Evolutionary conservation across 2,888 invertebrate species (phyloP), one percentile per base, ranked within the genome.

Genomic region (Zaprionus obscuricornis): DNA sequence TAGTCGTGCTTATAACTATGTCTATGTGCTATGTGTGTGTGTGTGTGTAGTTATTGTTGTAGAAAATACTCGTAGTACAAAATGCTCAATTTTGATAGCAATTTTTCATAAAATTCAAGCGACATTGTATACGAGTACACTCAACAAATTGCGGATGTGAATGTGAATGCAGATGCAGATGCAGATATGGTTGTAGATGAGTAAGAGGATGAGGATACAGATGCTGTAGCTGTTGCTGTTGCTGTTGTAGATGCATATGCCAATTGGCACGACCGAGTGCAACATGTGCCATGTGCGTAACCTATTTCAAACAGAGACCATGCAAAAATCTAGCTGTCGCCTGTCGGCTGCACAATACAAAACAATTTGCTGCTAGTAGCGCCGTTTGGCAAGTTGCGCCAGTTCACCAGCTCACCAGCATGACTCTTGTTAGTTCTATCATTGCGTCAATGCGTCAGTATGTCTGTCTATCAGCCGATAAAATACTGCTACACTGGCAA

Each of bases 241-340:
- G 58, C 16, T 52, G 34, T 59, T 33, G 16, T 33, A 18, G 24
- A 51, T 51, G 45, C 37, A 31, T 17, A 24, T 45, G 51, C 42
- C 82, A 77, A 78, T 78, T 85, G 85, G 78, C 82, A 85, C 62
- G 75, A 62, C 63, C 55, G 18, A 33, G 50, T 43, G 54, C 50
- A 47, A 59, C 66, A 71, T 59, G n/a, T n/a, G 45, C 65, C 67
- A 84, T 69, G 64, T 78, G 85, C 82, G 85, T 81, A 77, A 85
- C 77, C 82, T 66, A 85, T 85, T 73, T 66, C 74, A 58, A 77
- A 65, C 57, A 47, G 14, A 20, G 16, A 66, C 60, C 64, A 58
- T 64, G 82, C 85, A 85, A 77, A n/a, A n/a, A 85, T 85, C 78
- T 74, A 85, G 64, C 78, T 82, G 78, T 82, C 79, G 75, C 62